Evolutionary conservation across 2,888 invertebrate species (phyloP).

Genomic region (Sussaba pulchella): DNA sequence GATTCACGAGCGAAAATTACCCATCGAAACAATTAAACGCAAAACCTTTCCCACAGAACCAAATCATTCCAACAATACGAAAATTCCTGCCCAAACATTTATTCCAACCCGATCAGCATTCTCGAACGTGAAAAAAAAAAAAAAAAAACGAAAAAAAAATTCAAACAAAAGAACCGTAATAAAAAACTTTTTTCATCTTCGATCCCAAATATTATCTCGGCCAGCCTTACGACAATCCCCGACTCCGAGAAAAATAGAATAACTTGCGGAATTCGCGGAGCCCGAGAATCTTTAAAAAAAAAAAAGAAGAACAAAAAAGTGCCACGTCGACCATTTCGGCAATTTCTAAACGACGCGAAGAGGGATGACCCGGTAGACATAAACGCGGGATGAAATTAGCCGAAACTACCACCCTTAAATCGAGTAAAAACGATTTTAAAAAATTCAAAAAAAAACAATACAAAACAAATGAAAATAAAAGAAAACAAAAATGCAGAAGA

Average conservation of each 20-base stretch:
- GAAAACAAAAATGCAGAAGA: constrained; percentile 34
- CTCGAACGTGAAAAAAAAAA: too few species aligned
- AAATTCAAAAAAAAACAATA: too few species aligned
- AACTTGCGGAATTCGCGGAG: constrained; percentile 7
- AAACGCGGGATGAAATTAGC: constrained; percentile 58
- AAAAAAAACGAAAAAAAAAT: too few species aligned
- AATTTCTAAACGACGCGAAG: constrained; percentile 15
- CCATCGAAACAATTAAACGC: too few species aligned
- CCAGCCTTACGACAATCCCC: not conserved
- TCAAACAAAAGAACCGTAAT: too few species aligned
- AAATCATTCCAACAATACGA: too few species aligned
- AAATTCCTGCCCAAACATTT: too few species aligned
- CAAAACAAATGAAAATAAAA: not conserved
- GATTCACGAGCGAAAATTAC: too few species aligned
- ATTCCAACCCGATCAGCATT: too few species aligned
- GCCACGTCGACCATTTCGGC: constrained; percentile 37
- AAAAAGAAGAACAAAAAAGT: too few species aligned
- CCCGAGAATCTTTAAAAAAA: not conserved
- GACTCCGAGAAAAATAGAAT: constrained; percentile 27
- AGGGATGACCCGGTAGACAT: not conserved
- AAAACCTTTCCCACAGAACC: too few species aligned
- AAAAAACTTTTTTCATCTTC: not conserved
- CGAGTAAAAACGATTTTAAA: not conserved
- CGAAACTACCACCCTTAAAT: constrained; percentile 54
- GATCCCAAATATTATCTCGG: not conserved